Base-by-base conservation (phyloP, 53 echinoderm and acorn worm genomes). In the Antedon mediterranea region DNA sequence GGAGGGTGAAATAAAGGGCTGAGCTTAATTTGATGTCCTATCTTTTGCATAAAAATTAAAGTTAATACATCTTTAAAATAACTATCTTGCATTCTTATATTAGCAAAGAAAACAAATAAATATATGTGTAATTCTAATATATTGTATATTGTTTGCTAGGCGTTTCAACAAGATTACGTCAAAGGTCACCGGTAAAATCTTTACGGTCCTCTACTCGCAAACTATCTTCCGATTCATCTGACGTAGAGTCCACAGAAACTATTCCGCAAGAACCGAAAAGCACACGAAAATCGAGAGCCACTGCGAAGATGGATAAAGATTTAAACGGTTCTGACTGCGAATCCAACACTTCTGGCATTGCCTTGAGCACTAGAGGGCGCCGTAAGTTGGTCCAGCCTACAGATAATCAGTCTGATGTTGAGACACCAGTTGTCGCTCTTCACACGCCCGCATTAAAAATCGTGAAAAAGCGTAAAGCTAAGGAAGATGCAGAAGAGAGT, bases 381-480 rank as follows among this genome's bases (percentile, higher is more conserved):
- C 57, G 57, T 57, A 83, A 87, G 43, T 84, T 84, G 0, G 84
- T 72, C 3, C 84, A 43, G 26, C 76, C 83, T 0, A 71, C 83
- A 14, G 31, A 44, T 71, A 79, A 78, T 76, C 83, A 79, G 44
- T 80, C 80, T 77, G 26, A 76, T 28, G 88, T 23, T 6, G 57
- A 57, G 57, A 8, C 57, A 2, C 14, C 32, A 75, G 76, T 73
- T 75, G 79, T 23, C 43, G 81, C 33, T 30, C 81, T 43, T 72
- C 79, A 41, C 75, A 76, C 44, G 81, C 75, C 73, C 71, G 81
- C 31, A 71, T 41, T 80, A 43, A 28, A 29, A 83, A 78, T 71
- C 78, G 78, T 26, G 13, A 92, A 90, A 86, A 90, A 93, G 77
- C 77, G 98, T 30, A 83, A 86, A 71, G 93, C 93, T 33, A 86